Evolutionary conservation across 2,797 vertebrate species (phyloP).

Genomic region (Zalophus californianus): DNA sequence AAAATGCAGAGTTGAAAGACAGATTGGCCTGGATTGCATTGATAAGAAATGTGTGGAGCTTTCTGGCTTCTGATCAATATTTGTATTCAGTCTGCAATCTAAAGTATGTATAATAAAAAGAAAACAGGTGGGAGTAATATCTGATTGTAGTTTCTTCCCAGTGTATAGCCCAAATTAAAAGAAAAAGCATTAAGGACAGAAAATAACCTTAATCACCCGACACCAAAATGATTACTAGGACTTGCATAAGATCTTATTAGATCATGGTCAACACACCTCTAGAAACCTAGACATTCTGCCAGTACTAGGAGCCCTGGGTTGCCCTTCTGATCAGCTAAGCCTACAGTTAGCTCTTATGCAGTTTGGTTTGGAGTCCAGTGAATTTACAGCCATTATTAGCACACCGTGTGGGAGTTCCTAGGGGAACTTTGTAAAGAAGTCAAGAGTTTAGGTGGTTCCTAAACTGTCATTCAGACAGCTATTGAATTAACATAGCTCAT

Average conservation of each 20-base stretch:
- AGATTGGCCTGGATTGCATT: slow-evolving; percentile 70
- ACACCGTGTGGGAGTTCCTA: background rate
- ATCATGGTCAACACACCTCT: background rate
- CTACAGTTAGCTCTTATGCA: background rate
- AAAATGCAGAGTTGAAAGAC: slow-evolving; percentile 78
- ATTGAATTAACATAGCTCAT: slow-evolving; percentile 32
- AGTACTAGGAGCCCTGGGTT: background rate
- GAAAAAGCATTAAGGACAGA: slow-evolving; percentile 11
- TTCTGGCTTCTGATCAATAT: slow-evolving; percentile 80
- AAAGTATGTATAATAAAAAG: slow-evolving; percentile 69
- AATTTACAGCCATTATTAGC: slow-evolving; percentile 44
- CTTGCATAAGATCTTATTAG: background rate
- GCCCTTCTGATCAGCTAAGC: background rate
- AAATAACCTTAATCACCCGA: background rate
- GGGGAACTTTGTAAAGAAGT: background rate
- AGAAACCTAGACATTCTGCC: background rate
- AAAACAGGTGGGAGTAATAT: slow-evolving; percentile 57
- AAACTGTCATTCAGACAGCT: background rate
- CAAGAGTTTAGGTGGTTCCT: slow-evolving; percentile 34
- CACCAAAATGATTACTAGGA: background rate
- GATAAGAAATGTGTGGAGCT: slow-evolving; percentile 72
- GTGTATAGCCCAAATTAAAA: slow-evolving; percentile 55
- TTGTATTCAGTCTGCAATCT: slow-evolving; percentile 76
- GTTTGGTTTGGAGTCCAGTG: background rate
- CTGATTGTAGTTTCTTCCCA: slow-evolving; percentile 44